These are phyloP conservation scores for Amphipyra berbera DNA, from an alignment of 2,888 invertebrate species.

Conservation along the genomic window DNA sequence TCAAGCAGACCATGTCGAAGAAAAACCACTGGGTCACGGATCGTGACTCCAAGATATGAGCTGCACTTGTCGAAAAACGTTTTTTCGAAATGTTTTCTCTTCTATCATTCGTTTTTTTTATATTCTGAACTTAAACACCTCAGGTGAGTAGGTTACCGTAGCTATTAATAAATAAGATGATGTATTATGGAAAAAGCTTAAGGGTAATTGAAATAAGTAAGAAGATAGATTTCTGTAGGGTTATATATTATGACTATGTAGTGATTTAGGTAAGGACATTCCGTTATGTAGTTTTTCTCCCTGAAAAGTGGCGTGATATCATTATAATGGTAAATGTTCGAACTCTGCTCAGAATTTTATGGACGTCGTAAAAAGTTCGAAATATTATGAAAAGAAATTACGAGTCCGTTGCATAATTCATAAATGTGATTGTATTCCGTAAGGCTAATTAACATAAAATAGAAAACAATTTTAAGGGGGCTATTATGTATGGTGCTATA, in stretches of 20 bases:
- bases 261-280: no score
- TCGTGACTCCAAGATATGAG: conserved; percentile 41
- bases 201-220: no score
- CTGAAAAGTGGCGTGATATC: no score
- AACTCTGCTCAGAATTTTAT: conserved; percentile 3
- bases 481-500: conserved; percentile 20
- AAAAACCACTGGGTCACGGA: conserved; percentile 61
- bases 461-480: conserved; percentile 28
- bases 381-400: conserved; percentile 13
- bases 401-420: conserved; percentile 22
- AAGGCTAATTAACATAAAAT: conserved; percentile 12
- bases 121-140: neutral
- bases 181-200: no score
- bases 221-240: no score
- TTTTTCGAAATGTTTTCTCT: conserved; percentile 14
- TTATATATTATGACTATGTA: no score
- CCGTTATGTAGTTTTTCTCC: no score
- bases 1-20: conserved; percentile 76
- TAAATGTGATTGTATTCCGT: conserved; percentile 15
- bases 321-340: no score
- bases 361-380: conserved; percentile 13
- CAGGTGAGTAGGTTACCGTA: no score
- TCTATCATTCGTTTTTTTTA: neutral
- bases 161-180: no score
- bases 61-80: conserved; percentile 35